These are phyloP conservation scores for Clusia tigrina DNA, from an alignment of 2,888 invertebrate genomes.

Conservation along the genomic window DNA sequence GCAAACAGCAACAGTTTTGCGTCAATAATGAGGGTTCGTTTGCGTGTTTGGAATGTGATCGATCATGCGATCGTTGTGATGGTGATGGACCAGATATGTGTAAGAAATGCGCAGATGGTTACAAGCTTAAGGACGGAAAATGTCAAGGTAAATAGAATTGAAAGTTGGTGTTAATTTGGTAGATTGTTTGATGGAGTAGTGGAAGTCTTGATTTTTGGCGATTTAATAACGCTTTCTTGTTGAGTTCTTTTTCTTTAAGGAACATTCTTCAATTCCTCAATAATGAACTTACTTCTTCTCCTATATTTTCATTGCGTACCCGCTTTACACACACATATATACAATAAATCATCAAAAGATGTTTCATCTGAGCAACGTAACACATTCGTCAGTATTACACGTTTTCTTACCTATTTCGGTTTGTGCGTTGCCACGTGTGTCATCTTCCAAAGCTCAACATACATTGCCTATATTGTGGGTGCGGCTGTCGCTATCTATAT, in stretches of 20 bases:
- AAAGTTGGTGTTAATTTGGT: slow-evolving; percentile 1
- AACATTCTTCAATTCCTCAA: too few relatives aligned
- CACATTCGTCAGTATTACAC: slow-evolving; percentile 69
- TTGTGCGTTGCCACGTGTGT: slow-evolving; percentile 85
- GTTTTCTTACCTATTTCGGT: slow-evolving; percentile 86
- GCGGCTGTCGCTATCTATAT: slow-evolving; percentile 83
- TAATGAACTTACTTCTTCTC: too few relatives aligned
- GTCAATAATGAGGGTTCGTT: slow-evolving; percentile 88
- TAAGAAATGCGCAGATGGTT: slow-evolving; percentile 79
- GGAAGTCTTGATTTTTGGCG: not conserved
- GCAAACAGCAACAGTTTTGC: slow-evolving; percentile 80
- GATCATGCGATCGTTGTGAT: slow-evolving; percentile 81
- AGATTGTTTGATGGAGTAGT: not conserved
- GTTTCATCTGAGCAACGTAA: slow-evolving; percentile 67
- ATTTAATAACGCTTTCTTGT: not conserved
- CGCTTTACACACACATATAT: not conserved
- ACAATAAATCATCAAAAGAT: slow-evolving; percentile 55
- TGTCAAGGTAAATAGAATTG: slow-evolving; percentile 72
- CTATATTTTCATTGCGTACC: too few relatives aligned
- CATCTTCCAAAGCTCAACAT: slow-evolving; percentile 81
- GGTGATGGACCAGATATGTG: slow-evolving; percentile 95
- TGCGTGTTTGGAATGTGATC: slow-evolving; percentile 80
- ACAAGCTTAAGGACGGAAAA: slow-evolving; percentile 74
- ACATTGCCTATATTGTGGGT: slow-evolving; percentile 80
- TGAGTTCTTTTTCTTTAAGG: not conserved